Percentiles rank a stretch among this genome's conserved stretches.
phyloP scores from a whole-genome alignment of 2,888 invertebrate genomes.

The Sipunculus nudus region DNA sequence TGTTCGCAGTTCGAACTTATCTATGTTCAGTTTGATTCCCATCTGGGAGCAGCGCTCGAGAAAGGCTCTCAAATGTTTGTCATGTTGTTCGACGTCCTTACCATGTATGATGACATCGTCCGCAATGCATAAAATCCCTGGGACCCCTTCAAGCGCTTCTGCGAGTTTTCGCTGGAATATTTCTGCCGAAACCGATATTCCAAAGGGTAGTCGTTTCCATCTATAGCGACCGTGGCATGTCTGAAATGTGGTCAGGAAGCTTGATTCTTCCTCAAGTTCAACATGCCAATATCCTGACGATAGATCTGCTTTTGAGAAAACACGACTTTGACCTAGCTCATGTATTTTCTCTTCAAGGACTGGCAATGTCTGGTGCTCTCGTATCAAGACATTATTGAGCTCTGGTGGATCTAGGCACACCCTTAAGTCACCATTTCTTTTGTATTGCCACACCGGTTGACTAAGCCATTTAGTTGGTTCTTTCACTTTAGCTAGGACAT shows the following conservation, averaged over 20 bases:
- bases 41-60: constrained; percentile 26
- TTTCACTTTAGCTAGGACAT: constrained; percentile 24
- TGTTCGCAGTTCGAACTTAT: constrained; percentile 6
- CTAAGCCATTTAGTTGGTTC: constrained; percentile 40
- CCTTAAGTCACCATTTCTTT: constrained; percentile 31
- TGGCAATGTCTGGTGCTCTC: constrained; percentile 33
- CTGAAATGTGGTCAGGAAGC: constrained; percentile 32
- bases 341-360: constrained; percentile 37
- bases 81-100: constrained; percentile 21
- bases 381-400: constrained; percentile 33
- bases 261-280: constrained; percentile 30
- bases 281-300: constrained; percentile 35
- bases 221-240: constrained; percentile 29
- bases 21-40: constrained; percentile 27
- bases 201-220: constrained; percentile 37
- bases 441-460: constrained; percentile 28
- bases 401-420: constrained; percentile 38
- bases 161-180: constrained; percentile 36
- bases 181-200: constrained; percentile 27
- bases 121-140: constrained; percentile 30
- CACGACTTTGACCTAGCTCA: constrained; percentile 22
- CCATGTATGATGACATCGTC: constrained; percentile 37
- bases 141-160: constrained; percentile 27
- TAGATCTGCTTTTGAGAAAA: constrained; percentile 35
- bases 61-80: constrained; percentile 19